Conservation (phyloP, 2,113 vertebrate species). For the Macrotis lagotis region DNA sequence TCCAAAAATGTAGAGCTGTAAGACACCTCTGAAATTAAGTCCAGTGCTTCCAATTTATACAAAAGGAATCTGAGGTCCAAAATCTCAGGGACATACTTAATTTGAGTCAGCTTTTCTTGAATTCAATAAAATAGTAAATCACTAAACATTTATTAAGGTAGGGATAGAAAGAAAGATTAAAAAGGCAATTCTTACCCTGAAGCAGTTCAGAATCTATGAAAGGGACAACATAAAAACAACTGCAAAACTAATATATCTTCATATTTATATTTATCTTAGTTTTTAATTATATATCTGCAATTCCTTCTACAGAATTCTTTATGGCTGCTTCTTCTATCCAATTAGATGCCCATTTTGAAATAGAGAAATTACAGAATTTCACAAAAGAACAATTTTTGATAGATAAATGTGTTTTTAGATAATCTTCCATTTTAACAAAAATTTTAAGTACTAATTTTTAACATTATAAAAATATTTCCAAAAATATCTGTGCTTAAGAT, state of each 20-base stretch:
- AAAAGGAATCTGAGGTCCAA: neutral
- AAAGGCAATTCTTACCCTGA: neutral
- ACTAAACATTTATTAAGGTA: neutral
- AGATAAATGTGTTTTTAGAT: neutral
- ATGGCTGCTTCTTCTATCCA: neutral
- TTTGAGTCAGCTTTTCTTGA: neutral
- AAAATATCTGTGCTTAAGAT: neutral
- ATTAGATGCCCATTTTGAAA: neutral
- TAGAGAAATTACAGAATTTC: neutral
- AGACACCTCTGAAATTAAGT: neutral
- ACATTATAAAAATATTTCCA: neutral
- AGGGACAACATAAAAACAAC: neutral
- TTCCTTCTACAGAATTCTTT: neutral
- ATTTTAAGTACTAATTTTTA: neutral
- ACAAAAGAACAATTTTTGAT: neutral
- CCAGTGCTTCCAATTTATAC: neutral
- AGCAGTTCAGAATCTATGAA: neutral
- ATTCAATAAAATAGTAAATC: neutral
- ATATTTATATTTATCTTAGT: neutral
- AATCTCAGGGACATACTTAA: neutral
- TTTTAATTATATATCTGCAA: neutral
- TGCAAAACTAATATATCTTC: neutral
- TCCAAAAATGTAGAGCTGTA: neutral
- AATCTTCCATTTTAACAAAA: neutral
- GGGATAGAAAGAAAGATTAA: neutral